A percentile compares a stretch with the other conserved stretches of the same genome.
These are phyloP conservation scores for Spheniscus mendiculus DNA, from an alignment of 2,113 vertebrate genomes.

Conservation along the genomic window DNA sequence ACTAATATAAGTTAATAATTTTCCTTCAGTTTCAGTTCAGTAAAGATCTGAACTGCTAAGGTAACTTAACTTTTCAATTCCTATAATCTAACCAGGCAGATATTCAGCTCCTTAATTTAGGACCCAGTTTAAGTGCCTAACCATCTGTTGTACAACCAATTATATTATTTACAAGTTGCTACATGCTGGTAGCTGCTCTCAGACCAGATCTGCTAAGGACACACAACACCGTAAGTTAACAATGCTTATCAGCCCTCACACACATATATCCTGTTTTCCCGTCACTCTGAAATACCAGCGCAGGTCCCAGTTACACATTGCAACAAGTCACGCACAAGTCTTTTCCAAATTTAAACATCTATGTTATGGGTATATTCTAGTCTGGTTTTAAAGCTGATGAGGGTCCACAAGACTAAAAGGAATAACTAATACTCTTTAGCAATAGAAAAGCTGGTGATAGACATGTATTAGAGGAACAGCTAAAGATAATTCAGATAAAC, in stretches of 20 bases:
- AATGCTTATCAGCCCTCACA: neutral
- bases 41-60: neutral
- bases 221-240: neutral
- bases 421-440: neutral
- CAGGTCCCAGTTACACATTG: neutral
- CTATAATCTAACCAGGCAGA: neutral
- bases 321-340: neutral
- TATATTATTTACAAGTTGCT: neutral
- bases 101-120: neutral
- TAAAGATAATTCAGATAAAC: neutral
- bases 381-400: neutral
- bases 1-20: neutral
- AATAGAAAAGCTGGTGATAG: neutral
- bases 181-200: neutral
- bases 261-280: neutral
- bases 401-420: neutral
- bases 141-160: neutral
- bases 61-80: neutral
- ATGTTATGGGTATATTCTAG: neutral
- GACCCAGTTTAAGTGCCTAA: neutral
- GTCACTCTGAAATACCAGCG: neutral
- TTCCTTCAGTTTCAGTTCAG: neutral
- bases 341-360: neutral
- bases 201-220: neutral
- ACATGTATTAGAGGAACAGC: neutral